phyloP scores from a whole-genome alignment of 2,888 invertebrate genomes.

The Lucinisca nassula region DNA sequence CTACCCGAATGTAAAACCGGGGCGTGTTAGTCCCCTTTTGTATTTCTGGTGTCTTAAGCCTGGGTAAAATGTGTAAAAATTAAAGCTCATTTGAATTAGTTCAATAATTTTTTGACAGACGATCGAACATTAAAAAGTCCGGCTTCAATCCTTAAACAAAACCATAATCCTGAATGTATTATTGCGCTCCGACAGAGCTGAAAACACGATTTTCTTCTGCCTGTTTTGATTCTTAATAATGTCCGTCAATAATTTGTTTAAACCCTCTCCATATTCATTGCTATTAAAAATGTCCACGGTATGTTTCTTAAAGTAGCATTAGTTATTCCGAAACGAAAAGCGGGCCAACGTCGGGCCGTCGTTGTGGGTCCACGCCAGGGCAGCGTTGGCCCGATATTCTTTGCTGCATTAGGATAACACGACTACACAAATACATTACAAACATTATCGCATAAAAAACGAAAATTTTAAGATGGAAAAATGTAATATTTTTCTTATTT shows the following conservation, averaged over 20 bases:
- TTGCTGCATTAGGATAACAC: too few species aligned
- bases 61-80: slow-evolving; percentile 8
- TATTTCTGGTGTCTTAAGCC: background rate
- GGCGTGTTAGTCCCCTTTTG: background rate
- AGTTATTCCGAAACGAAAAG: too few species aligned
- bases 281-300: background rate
- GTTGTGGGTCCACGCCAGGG: too few species aligned
- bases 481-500: too few species aligned
- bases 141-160: slow-evolving; percentile 44
- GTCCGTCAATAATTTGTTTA: background rate
- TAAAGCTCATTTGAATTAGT: slow-evolving; percentile 9
- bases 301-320: too few species aligned
- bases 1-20: background rate
- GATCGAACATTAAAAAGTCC: slow-evolving; percentile 37
- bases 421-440: too few species aligned
- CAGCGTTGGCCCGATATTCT: too few species aligned
- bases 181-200: slow-evolving; percentile 35
- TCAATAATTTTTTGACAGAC: slow-evolving; percentile 21
- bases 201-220: slow-evolving; percentile 50
- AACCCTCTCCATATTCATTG: background rate
- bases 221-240: background rate
- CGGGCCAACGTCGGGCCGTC: too few species aligned
- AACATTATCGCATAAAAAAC: too few species aligned
- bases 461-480: too few species aligned
- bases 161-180: slow-evolving; percentile 45